phyloP scores from a whole-genome alignment of 2,113 vertebrate genomes.

The Nycticryphes semicollaris region DNA sequence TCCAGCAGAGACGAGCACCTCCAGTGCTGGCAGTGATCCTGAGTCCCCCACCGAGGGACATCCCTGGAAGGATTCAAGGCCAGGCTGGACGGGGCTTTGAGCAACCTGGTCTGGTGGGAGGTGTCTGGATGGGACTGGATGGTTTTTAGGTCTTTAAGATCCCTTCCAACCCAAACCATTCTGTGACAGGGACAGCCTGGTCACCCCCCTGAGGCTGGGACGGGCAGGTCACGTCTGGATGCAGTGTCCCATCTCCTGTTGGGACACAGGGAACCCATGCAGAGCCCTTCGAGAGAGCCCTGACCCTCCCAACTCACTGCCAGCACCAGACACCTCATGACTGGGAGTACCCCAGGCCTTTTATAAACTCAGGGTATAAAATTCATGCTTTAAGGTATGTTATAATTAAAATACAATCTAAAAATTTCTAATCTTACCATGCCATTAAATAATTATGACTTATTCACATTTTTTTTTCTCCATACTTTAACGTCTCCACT shows the following conservation, averaged over 20 bases:
- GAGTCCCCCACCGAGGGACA: not conserved
- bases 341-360: not conserved
- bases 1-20: not conserved
- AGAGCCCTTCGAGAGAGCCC: not conserved
- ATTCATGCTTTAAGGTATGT: not conserved
- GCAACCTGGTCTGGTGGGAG: too few species aligned
- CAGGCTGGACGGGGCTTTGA: too few species aligned
- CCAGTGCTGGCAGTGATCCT: fast-evolving
- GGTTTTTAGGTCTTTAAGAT: too few species aligned
- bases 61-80: too few species aligned
- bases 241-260: not conserved
- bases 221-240: not conserved
- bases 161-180: too few species aligned
- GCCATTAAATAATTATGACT: not conserved
- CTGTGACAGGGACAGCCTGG: not conserved
- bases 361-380: not conserved
- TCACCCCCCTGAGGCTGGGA: not conserved
- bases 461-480: not conserved
- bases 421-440: not conserved
- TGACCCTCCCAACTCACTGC: not conserved
- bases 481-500: not conserved
- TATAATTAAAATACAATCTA: not conserved
- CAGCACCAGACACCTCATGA: not conserved
- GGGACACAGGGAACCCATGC: not conserved
- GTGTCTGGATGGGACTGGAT: too few species aligned